These are phyloP conservation scores for Habrosyne pyritoides DNA, from an alignment of 2,888 invertebrate species.

Conservation along the genomic window DNA sequence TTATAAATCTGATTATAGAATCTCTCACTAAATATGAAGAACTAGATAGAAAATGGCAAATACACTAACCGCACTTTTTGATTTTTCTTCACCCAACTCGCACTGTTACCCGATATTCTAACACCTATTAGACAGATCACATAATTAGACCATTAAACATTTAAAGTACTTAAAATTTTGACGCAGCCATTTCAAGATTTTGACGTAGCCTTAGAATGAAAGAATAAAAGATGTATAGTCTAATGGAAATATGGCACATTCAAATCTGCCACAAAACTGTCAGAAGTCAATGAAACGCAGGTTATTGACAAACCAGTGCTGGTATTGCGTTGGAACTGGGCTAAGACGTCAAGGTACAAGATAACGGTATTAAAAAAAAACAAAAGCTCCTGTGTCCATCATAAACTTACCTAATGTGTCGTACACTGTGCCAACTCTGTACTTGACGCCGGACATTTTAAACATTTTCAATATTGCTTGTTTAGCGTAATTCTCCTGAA, in stretches of 20 bases:
- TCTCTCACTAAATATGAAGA: neutral
- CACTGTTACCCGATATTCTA: constrained; percentile 67
- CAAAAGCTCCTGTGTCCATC: no score
- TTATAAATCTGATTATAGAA: neutral
- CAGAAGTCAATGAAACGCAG: no score
- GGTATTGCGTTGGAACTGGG: no score
- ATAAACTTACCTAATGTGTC: constrained; percentile 54
- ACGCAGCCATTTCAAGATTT: neutral
- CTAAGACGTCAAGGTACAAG: no score
- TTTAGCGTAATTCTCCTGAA: constrained; percentile 71
- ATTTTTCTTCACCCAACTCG: constrained; percentile 66
- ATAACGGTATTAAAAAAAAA: no score
- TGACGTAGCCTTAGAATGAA: no score
- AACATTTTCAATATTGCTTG: constrained; percentile 65
- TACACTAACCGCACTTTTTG: constrained; percentile 52
- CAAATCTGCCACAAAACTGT: no score
- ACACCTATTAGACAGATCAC: constrained; percentile 19
- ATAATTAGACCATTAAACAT: neutral
- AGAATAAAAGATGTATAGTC: no score
- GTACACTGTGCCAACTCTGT: constrained; percentile 59
- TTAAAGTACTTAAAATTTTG: neutral
- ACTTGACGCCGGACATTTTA: constrained; percentile 47
- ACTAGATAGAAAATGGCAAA: constrained; percentile 11
- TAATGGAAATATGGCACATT: no score
- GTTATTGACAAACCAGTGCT: no score